Base-by-base conservation (phyloP, 2,888 invertebrate species). In the Oscheius sp. region DNA sequence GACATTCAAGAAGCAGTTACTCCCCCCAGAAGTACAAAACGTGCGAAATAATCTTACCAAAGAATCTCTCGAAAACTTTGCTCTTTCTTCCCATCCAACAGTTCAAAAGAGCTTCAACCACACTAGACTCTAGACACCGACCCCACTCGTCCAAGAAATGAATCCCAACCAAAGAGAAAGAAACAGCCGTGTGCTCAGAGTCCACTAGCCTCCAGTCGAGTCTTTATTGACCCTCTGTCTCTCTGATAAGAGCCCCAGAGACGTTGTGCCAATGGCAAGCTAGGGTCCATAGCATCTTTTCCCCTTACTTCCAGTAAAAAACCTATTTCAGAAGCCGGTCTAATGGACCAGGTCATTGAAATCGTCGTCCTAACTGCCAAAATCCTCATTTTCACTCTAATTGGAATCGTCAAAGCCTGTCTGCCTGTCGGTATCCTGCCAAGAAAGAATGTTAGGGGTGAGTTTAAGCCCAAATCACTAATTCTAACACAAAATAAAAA, bases 391-490 rank as follows among this genome's bases (percentile, higher is more conserved):
- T 71, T 82, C 42, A 76, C 79, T n/a, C 33, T 79, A n/a, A 32
- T 82, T 35, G 68, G 68, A 55, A 32, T 68, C 11, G 47, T 84
- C 60, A 81, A 83, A 42, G 84, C 85, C 2, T 33, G 84, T 35
- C 70, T 84, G 32, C 86, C 87, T 2, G 70, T 59, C 32, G 79
- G 80, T 3, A 37, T 84, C 2, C 73, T 85, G 47, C 90, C 92
- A 0, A 86, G 92, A 79, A 94, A 94, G 90, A 92, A 93, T 89
- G 92, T 95, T 76, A 91, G 91, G 58, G 94, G 93, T 2, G 48
- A 58, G 48, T 57, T 48, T 0, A 70, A n/a, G 29, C 0, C 21
- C 21, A 21, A 21, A 21, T 21, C 21, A 21, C 21, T 21, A 21
- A 21, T 21, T 21, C 21, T 21, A 21, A 21, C 21, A 21, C 21